These are phyloP conservation scores for Eupithecia dodoneata DNA, from an alignment of 2,888 invertebrate species.

Conservation along the genomic window DNA sequence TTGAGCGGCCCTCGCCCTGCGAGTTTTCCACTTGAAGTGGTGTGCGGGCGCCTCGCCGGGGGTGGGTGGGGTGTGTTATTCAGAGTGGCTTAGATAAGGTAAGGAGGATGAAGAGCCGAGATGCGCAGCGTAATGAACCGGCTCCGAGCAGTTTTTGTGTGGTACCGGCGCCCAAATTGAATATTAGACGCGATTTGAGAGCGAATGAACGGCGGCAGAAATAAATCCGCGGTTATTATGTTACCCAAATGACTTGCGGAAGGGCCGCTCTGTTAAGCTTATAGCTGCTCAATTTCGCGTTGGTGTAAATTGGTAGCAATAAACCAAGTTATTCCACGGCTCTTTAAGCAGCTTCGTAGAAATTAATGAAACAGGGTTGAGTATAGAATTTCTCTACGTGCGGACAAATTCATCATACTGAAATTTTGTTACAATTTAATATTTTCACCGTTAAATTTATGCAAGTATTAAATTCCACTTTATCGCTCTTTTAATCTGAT, in stretches of 20 bases:
- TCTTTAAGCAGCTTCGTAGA: slow-evolving; percentile 64
- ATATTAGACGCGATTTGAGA: slow-evolving; percentile 83
- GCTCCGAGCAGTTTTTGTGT: slow-evolving; percentile 82
- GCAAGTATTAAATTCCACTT: neutral
- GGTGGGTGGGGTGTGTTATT: slow-evolving; percentile 70
- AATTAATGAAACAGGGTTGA: slow-evolving; percentile 50
- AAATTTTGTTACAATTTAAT: neutral
- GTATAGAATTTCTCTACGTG: slow-evolving; percentile 12
- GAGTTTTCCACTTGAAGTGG: slow-evolving; percentile 83
- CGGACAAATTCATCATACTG: neutral
- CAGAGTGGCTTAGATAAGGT: slow-evolving; percentile 83
- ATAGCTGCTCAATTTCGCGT: slow-evolving; percentile 76
- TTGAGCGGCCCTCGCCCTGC: slow-evolving; percentile 81
- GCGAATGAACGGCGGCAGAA: slow-evolving; percentile 80
- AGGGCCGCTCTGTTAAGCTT: slow-evolving; percentile 71
- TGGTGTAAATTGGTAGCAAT: slow-evolving; percentile 74
- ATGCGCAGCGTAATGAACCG: slow-evolving; percentile 83
- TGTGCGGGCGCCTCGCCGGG: slow-evolving; percentile 61
- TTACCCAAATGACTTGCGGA: slow-evolving; percentile 81
- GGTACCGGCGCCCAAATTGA: slow-evolving; percentile 82
- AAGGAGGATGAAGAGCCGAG: slow-evolving; percentile 83
- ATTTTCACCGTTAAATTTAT: neutral
- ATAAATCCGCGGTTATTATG: slow-evolving; percentile 83
- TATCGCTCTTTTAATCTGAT: neutral
- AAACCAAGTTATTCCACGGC: slow-evolving; percentile 69